A percentile compares a stretch with the other conserved stretches of the same genome.
These are phyloP conservation scores for Dipodomys ordii DNA, from an alignment of 2,113 vertebrate genomes.

Conservation along the genomic window DNA sequence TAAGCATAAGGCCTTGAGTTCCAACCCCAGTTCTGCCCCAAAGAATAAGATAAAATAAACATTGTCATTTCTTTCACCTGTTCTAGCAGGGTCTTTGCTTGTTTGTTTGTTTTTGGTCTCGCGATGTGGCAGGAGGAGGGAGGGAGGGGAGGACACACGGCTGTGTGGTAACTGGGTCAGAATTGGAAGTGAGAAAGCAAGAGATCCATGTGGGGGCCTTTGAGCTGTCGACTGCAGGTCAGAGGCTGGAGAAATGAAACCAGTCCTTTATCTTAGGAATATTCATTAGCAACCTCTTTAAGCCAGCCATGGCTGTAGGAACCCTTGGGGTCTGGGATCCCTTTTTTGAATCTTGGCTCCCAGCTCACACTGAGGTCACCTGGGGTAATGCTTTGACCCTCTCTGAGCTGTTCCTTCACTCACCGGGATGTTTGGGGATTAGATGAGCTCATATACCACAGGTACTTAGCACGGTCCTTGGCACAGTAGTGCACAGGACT, in stretches of 20 bases:
- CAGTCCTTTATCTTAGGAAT: slow-evolving; percentile 14
- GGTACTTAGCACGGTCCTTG: neutral
- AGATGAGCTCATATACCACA: neutral
- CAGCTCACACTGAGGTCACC: neutral
- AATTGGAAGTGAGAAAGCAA: slow-evolving; percentile 4
- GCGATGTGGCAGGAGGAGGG: slow-evolving; percentile 7
- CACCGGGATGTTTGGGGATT: neutral
- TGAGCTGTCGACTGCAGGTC: slow-evolving; percentile 14
- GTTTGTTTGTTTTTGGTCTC: neutral
- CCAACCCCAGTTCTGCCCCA: neutral
- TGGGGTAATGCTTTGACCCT: neutral
- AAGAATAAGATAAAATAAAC: neutral
- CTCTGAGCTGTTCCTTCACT: neutral
- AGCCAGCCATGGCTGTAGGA: neutral
- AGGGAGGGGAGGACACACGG: neutral
- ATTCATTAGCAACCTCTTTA: neutral
- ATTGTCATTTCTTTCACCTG: neutral
- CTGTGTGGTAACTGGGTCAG: slow-evolving; percentile 38
- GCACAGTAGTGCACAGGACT: neutral
- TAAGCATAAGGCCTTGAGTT: neutral
- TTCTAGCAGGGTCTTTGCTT: neutral
- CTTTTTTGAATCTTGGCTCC: slow-evolving; percentile 34
- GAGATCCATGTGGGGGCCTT: neutral
- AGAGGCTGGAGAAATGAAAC: slow-evolving; percentile 1
- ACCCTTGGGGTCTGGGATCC: neutral